Percentiles rank a stretch among this genome's conserved stretches.
These are phyloP conservation scores for Sphaeridia pumilis DNA, from an alignment of 2,888 invertebrate species.

Conservation along the genomic window DNA sequence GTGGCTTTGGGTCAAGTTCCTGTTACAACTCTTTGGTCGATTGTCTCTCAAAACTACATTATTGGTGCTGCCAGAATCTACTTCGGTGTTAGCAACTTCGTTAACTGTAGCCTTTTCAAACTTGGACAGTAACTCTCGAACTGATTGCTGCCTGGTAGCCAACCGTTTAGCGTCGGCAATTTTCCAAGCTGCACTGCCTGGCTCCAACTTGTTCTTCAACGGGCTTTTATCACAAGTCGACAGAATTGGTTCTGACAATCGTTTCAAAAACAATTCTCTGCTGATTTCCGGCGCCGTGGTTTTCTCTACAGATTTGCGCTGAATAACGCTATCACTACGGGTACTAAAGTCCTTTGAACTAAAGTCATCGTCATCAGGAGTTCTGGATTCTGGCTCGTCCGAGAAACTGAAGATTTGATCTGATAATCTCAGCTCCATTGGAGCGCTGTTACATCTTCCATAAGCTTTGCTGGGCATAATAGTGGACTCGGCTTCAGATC, in stretches of 20 bases:
- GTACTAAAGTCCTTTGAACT: constrained; percentile 10
- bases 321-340: constrained; percentile 14
- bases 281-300: constrained; percentile 12
- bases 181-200: constrained; percentile 27
- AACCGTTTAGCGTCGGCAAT: constrained; percentile 33
- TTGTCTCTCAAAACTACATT: not conserved
- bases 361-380: constrained; percentile 10
- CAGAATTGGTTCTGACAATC: constrained; percentile 34
- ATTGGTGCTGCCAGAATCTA: not conserved
- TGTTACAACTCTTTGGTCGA: not conserved
- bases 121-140: constrained; percentile 51
- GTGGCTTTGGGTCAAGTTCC: constrained; percentile 24
- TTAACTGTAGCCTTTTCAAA: constrained; percentile 43
- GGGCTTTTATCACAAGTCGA: not conserved
- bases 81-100: no score
- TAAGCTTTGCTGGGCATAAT: constrained; percentile 15
- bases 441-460: constrained; percentile 33
- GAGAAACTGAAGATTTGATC: constrained; percentile 10
- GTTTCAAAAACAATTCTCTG: constrained; percentile 25
- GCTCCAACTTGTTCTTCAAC: constrained; percentile 6
- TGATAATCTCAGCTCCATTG: constrained; percentile 22
- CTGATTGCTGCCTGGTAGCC: constrained; percentile 44
- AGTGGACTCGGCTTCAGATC: not conserved
- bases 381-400: not conserved
- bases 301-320: constrained; percentile 13